A percentile compares a stretch with the other conserved stretches of the same genome.
These are phyloP conservation scores for Tachina lurida DNA, from an alignment of 2,888 invertebrate species.

Conservation along the genomic window DNA sequence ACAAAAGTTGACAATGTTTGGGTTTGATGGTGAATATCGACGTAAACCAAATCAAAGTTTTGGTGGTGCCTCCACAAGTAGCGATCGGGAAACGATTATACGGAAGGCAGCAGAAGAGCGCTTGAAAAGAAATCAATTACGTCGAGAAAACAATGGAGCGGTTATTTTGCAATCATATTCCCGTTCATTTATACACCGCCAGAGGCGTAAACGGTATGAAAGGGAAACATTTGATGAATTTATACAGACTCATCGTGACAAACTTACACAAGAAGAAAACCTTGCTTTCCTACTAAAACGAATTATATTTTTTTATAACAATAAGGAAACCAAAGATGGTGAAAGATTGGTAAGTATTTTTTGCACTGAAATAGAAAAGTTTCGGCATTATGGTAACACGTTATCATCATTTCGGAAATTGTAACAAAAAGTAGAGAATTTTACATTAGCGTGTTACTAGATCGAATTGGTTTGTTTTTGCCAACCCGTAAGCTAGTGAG, in stretches of 20 bases:
- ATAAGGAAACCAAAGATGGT: conserved; percentile 85
- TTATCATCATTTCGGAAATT: no score
- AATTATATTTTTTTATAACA: conserved; percentile 90
- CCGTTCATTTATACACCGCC: conserved; percentile 89
- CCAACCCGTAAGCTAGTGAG: no score
- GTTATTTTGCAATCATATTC: conserved; percentile 92
- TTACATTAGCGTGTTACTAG: no score
- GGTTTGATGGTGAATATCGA: conserved; percentile 96
- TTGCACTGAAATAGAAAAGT: not conserved
- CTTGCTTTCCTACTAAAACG: conserved; percentile 85
- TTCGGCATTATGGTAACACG: no score
- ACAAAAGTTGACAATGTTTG: conserved; percentile 84
- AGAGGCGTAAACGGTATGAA: conserved; percentile 86
- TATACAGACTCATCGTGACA: conserved; percentile 83
- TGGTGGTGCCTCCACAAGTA: conserved; percentile 91
- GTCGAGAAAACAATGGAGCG: conserved; percentile 89
- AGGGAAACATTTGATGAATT: conserved; percentile 88
- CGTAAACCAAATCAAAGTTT: conserved; percentile 94
- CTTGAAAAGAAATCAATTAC: conserved; percentile 92
- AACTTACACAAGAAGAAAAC: conserved; percentile 83
- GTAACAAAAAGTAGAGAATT: no score
- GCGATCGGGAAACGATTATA: conserved; percentile 86
- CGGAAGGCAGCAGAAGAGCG: conserved; percentile 93
- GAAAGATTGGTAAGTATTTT: conserved; percentile 85
- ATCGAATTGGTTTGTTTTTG: no score